Evolutionary conservation across 2,797 vertebrate species (phyloP).

Genomic region (Echeneis naucrates): DNA sequence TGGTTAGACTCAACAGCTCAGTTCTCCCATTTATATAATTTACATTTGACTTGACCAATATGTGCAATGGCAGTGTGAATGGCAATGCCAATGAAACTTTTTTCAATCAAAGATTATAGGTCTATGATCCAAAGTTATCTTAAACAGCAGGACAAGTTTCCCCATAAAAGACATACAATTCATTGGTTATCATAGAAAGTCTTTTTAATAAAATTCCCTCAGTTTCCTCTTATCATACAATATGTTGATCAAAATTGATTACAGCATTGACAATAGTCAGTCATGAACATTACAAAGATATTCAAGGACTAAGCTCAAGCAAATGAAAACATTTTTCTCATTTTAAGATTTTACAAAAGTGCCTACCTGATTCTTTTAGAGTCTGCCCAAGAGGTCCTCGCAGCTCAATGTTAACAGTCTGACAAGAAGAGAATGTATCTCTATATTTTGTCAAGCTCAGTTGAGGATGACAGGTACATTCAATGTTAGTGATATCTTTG

Average conservation of each 20-base stretch:
- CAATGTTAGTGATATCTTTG: slow-evolving; percentile 8
- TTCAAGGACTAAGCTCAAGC: slow-evolving; percentile 27
- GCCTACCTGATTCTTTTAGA: slow-evolving; percentile 19
- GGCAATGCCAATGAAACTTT: neutral
- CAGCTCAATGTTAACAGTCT: slow-evolving; percentile 3
- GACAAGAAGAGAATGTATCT: slow-evolving; percentile 9
- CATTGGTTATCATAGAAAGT: slow-evolving; percentile 62
- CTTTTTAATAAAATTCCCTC: slow-evolving; percentile 73
- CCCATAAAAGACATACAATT: slow-evolving; percentile 30
- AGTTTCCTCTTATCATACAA: slow-evolving; percentile 61
- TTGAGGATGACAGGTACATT: slow-evolving; percentile 28
- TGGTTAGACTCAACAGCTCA: neutral
- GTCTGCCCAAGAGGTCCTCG: neutral
- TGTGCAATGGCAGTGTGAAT: neutral
- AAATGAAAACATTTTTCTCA: slow-evolving; percentile 28
- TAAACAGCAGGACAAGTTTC: neutral
- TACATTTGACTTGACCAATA: neutral
- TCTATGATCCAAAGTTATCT: neutral
- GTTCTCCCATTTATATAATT: neutral
- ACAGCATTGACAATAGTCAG: slow-evolving; percentile 38
- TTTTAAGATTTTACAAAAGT: slow-evolving; percentile 27
- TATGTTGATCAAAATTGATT: slow-evolving; percentile 52
- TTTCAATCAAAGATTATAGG: neutral
- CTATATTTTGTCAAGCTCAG: slow-evolving; percentile 3
- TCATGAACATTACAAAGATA: slow-evolving; percentile 56